Base-by-base conservation (phyloP, 2,888 invertebrate genomes). In the Magallana nippona region DNA sequence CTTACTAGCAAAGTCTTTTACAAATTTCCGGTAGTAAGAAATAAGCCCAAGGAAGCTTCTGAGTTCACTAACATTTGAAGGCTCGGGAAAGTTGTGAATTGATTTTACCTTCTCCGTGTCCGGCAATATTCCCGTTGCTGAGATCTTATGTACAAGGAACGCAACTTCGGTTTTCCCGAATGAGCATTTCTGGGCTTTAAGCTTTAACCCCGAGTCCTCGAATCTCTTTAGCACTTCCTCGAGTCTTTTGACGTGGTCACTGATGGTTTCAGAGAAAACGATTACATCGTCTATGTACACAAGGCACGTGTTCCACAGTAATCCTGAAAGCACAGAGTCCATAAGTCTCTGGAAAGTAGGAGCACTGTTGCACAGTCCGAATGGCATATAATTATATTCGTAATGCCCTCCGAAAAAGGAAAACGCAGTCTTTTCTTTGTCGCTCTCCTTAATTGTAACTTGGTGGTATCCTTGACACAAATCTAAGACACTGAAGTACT, bases 221-320 rank as follows among this genome's bases (percentile, higher is more conserved):
- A 88, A 79, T 57, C 84, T 57, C 13, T 27, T 58, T 32, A 88
- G 87, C n/a, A 89, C 84, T 17, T 83, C 63, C n/a, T 87, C 83
- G n/a, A 88, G 63, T 80, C 86, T 71, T 22, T 82, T 27, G 17
- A 87, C 17, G 55, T 85, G 86, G 62, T 87, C 84, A 15, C 84
- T 86, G 77, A 87, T 82, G 57, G 78, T 88, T 10, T 58, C 58
- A 8, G 80, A 82, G 78, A 83, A 85, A 8, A 79, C 55, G 10
- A 78, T 77, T 1, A 77, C 57, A 32, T 82, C 82, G 57, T 82
- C 77, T 27, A 82, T 77, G 27, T 82, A 82, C 22, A 82, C 81
- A 17, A 62, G 58, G 19, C 81, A 81, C 3, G 81, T 58, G 22
- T 62, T 81, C 62, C 62, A 81, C 57, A 77, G 27, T 57, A 82